phyloP scores from a whole-genome alignment of 2,113 vertebrate genomes.

The Otis tarda region DNA sequence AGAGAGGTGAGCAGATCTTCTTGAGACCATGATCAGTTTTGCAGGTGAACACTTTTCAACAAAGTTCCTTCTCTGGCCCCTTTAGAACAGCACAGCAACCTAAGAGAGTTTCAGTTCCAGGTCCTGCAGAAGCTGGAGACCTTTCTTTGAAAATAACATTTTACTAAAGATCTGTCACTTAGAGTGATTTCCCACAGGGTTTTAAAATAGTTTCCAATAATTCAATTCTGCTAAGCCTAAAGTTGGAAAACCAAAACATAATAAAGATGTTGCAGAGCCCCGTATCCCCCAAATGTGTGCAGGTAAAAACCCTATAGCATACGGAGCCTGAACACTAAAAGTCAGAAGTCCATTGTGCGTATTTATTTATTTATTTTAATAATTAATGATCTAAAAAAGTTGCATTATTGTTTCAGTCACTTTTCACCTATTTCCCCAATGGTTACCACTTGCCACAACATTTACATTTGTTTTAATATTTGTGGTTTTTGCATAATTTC shows the following conservation, averaged over 20 bases:
- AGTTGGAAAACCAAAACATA: background rate
- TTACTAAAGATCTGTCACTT: background rate
- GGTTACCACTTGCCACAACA: constrained; percentile 11
- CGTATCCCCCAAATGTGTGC: background rate
- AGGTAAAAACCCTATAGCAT: background rate
- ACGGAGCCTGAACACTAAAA: background rate
- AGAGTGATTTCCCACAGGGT: background rate
- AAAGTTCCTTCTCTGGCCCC: background rate
- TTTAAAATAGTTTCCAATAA: background rate
- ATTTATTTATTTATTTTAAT: background rate
- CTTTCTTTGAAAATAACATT: background rate
- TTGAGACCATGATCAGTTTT: background rate
- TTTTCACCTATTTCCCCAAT: constrained; percentile 58
- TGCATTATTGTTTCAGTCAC: constrained; percentile 19
- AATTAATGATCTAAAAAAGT: constrained; percentile 41
- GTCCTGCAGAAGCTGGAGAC: background rate
- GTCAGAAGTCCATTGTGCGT: background rate
- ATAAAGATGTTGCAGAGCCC: background rate
- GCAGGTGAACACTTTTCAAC: background rate
- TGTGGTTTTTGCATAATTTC: constrained; percentile 54
- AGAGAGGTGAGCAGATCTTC: background rate
- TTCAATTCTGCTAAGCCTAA: background rate
- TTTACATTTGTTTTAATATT: constrained; percentile 35
- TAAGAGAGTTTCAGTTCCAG: background rate
- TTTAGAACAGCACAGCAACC: background rate